Evolutionary conservation across 2,797 vertebrate species (phyloP).

Genomic region (Siniperca obscura): DNA sequence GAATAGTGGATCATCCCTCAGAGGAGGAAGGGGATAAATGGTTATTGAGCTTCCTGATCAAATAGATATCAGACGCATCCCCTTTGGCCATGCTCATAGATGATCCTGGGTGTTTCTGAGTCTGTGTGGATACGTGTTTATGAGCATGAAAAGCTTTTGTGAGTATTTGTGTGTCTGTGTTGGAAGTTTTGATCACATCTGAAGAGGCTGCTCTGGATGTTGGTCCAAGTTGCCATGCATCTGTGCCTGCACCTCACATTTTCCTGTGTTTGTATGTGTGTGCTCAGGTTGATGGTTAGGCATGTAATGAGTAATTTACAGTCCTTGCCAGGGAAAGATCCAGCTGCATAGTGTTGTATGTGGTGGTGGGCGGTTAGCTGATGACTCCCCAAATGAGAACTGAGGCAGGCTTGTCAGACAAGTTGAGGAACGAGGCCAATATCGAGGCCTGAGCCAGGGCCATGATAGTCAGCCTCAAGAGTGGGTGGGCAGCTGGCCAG

Average conservation of each 20-base stretch:
- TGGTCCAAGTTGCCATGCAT: slow-evolving; percentile 41
- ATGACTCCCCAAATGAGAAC: slow-evolving; percentile 71
- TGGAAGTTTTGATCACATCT: slow-evolving; percentile 41
- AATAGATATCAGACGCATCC: slow-evolving; percentile 33
- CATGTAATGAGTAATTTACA: slow-evolving; percentile 66
- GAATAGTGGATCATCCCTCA: slow-evolving; percentile 30
- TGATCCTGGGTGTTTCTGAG: slow-evolving; percentile 9
- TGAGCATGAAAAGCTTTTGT: slow-evolving; percentile 17
- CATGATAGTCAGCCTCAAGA: slow-evolving; percentile 63
- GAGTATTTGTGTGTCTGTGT: not conserved
- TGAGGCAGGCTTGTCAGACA: slow-evolving; percentile 73
- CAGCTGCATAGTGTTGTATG: slow-evolving; percentile 53
- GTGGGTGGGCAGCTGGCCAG: slow-evolving; percentile 74
- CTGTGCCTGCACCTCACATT: slow-evolving; percentile 37
- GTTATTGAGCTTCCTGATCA: slow-evolving; percentile 49
- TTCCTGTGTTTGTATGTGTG: slow-evolving; percentile 15
- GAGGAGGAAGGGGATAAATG: slow-evolving; percentile 28
- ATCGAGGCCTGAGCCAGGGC: slow-evolving; percentile 61
- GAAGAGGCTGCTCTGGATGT: slow-evolving; percentile 44
- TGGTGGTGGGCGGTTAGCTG: slow-evolving; percentile 58
- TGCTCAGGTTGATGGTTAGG: slow-evolving; percentile 42
- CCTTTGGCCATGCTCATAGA: slow-evolving; percentile 3
- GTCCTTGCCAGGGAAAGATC: slow-evolving; percentile 55
- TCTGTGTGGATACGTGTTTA: slow-evolving; percentile 4
- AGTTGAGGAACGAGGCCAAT: slow-evolving; percentile 74